Evolutionary conservation across 2,888 invertebrate genomes (phyloP).

Genomic region (Ophion ventricosus): DNA sequence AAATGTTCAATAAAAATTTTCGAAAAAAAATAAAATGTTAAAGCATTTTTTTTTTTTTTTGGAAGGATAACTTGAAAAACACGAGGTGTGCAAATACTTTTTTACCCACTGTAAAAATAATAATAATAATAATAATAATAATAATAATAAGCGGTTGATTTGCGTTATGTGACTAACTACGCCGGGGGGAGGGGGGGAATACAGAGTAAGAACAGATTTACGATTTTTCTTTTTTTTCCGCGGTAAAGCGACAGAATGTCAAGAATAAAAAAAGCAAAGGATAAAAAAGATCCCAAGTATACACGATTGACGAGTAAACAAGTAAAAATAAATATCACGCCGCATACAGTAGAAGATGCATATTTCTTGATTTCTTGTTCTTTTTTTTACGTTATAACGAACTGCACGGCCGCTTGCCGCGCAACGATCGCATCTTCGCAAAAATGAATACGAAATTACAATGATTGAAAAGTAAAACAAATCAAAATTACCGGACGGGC

Average conservation of each 20-base stretch:
- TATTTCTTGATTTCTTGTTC: not conserved
- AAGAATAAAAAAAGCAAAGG: not conserved
- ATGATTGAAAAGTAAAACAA: constrained; percentile 40
- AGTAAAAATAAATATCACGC: constrained; percentile 55
- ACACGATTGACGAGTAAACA: constrained; percentile 49
- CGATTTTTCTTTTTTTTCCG: constrained; percentile 27
- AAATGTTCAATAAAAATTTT: too few relatives aligned
- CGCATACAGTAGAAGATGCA: constrained; percentile 26
- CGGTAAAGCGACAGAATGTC: not conserved
- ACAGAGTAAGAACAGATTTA: constrained; percentile 32
- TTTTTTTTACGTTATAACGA: constrained; percentile 1
- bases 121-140: constrained; percentile 56
- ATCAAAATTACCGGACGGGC: constrained; percentile 35
- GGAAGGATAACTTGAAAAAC: too few relatives aligned
- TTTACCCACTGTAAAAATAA: too few relatives aligned
- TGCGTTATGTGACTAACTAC: constrained; percentile 44
- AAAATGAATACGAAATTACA: constrained; percentile 31
- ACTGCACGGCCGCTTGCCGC: not conserved
- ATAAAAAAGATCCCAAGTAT: constrained; percentile 24
- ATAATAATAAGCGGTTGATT: constrained; percentile 46
- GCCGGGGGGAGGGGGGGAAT: constrained; percentile 34
- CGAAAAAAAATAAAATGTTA: too few relatives aligned
- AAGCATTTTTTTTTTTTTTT: too few relatives aligned
- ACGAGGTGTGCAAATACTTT: too few relatives aligned
- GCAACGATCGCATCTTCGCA: constrained; percentile 38